Percentiles rank a stretch among this genome's conserved stretches.
Evolutionary conservation across 1,140 invertebrate genomes (phyloP).

Genomic region (Drosophila rufa): DNA sequence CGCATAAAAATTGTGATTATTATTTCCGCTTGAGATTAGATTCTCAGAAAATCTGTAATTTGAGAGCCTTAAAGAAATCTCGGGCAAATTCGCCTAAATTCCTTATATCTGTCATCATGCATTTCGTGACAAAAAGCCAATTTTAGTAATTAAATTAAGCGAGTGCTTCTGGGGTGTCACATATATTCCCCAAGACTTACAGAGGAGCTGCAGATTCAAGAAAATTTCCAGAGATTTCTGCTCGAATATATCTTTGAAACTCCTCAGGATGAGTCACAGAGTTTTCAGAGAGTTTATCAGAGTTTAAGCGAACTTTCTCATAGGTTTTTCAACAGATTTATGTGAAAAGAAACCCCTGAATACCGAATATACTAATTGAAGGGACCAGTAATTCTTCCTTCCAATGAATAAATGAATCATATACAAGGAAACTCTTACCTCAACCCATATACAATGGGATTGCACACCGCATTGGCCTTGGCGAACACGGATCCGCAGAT

Average conservation of each 20-base stretch:
- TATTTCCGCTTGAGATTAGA: not conserved
- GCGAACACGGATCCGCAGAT: slow-evolving; percentile 90
- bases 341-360: not conserved
- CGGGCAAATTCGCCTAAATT: not conserved
- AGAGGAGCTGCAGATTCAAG: not conserved
- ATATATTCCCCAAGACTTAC: not conserved
- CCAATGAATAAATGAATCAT: not conserved
- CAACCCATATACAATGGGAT: slow-evolving; percentile 89
- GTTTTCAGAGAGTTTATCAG: not conserved
- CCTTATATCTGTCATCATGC: slow-evolving; percentile 10
- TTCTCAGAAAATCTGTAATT: slow-evolving; percentile 12
- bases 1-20: no score
- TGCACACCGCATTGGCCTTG: slow-evolving; percentile 89
- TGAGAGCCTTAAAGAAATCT: slow-evolving; percentile 4
- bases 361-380: not conserved
- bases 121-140: slow-evolving; percentile 16
- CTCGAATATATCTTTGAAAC: not conserved
- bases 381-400: not conserved
- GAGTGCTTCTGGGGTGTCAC: not conserved
- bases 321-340: not conserved
- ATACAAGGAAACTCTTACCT: slow-evolving; percentile 42
- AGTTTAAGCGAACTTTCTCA: not conserved
- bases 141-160: not conserved
- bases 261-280: not conserved
- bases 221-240: not conserved